Conservation (phyloP, 2,113 vertebrate species). For the Beaufortia kweichowensis region DNA sequence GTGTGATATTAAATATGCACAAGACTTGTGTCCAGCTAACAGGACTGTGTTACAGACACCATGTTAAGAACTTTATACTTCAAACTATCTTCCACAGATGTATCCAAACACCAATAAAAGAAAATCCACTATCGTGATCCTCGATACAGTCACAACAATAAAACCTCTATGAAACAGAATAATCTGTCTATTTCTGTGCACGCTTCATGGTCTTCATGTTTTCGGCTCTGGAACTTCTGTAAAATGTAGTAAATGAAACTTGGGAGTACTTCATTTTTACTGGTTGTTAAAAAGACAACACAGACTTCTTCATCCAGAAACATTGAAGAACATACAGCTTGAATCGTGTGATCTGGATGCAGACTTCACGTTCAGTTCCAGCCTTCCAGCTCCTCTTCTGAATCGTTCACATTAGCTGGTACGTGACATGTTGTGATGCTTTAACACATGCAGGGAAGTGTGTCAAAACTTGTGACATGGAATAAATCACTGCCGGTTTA, state of each 20-base stretch:
- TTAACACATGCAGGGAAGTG: constrained; percentile 17
- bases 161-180: not conserved
- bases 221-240: no score
- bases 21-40: not conserved
- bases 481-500: not conserved
- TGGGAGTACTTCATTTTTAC: no score
- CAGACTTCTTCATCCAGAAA: no score
- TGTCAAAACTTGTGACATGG: constrained; percentile 8
- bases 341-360: not conserved
- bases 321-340: no score
- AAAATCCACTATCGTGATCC: constrained; percentile 23
- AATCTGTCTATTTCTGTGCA: not conserved
- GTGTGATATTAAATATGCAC: constrained; percentile 15
- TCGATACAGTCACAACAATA: not conserved
- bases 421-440: not conserved
- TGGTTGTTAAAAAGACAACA: no score
- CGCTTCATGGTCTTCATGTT: not conserved
- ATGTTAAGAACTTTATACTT: not conserved
- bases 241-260: no score
- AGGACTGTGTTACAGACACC: not conserved
- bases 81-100: constrained; percentile 52
- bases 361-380: constrained; percentile 37
- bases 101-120: constrained; percentile 38
- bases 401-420: not conserved
- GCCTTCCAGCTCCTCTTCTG: constrained; percentile 23